phyloP scores from a whole-genome alignment of 2,113 vertebrate genomes.

The Macaca nemestrina region DNA sequence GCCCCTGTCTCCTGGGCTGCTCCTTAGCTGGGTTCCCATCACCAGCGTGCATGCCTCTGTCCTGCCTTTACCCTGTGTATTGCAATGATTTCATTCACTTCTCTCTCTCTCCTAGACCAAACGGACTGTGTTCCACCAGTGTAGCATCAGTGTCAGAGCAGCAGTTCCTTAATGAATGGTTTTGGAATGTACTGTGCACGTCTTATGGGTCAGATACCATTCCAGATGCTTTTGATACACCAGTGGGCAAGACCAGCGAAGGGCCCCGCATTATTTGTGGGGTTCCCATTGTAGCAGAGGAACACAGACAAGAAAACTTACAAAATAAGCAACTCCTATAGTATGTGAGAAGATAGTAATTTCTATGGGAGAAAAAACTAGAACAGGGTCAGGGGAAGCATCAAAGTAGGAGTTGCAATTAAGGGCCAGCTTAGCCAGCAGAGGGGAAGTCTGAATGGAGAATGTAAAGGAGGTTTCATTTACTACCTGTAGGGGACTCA shows the following conservation, averaged over 20 bases:
- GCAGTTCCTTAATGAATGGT: not conserved
- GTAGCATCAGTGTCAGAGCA: not conserved
- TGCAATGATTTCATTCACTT: not conserved
- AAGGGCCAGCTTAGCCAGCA: not conserved
- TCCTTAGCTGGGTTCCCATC: not conserved
- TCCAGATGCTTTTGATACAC: not conserved
- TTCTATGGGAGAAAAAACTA: not conserved
- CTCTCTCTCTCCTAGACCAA: not conserved
- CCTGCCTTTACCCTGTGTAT: not conserved
- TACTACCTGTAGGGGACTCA: not conserved
- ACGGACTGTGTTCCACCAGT: not conserved
- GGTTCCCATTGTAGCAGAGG: not conserved
- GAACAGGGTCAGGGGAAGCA: not conserved
- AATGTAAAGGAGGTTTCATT: not conserved
- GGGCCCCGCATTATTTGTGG: no score
- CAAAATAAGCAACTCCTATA: not conserved
- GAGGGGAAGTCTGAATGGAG: not conserved
- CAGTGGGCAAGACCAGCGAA: not conserved
- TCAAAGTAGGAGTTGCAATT: no score
- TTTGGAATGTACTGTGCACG: not conserved
- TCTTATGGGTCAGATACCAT: not conserved
- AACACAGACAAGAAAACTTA: not conserved
- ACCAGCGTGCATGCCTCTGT: not conserved
- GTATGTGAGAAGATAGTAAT: not conserved
- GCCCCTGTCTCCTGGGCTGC: not conserved